Evolutionary conservation across 2,888 invertebrate genomes (phyloP).

Genomic region (Pristionchus mayeri): DNA sequence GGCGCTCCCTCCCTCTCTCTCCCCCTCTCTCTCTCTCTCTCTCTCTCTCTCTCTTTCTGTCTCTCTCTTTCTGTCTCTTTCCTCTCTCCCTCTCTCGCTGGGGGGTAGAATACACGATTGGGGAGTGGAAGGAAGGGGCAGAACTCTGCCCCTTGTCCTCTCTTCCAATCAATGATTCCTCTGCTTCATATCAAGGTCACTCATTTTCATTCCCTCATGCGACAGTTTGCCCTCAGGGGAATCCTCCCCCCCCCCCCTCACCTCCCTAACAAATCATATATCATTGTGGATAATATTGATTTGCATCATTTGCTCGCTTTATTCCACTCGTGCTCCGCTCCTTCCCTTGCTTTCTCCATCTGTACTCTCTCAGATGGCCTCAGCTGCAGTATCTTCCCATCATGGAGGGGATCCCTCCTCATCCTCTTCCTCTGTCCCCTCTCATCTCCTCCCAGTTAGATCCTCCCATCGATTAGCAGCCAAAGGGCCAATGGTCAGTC

Average conservation of each 20-base stretch:
- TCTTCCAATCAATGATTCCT: not conserved
- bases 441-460: not conserved
- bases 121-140: not conserved
- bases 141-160: not conserved
- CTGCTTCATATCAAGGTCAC: not conserved
- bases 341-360: not conserved
- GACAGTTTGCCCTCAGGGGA: not conserved
- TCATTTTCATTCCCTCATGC: not conserved
- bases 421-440: not conserved
- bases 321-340: not conserved
- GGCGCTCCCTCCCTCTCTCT: not conserved
- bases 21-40: not conserved
- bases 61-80: too few species aligned
- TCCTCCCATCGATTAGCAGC: slow-evolving; percentile 32
- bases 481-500: not conserved
- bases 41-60: too few species aligned
- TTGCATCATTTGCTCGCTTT: not conserved
- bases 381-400: not conserved
- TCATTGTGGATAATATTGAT: not conserved
- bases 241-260: not conserved
- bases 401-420: not conserved
- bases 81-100: too few species aligned
- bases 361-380: too few species aligned
- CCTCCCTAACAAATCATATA: too few species aligned
- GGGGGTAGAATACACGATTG: not conserved